Conservation (phyloP, 2,113 vertebrate genomes). For the Oreochromis aureus region DNA sequence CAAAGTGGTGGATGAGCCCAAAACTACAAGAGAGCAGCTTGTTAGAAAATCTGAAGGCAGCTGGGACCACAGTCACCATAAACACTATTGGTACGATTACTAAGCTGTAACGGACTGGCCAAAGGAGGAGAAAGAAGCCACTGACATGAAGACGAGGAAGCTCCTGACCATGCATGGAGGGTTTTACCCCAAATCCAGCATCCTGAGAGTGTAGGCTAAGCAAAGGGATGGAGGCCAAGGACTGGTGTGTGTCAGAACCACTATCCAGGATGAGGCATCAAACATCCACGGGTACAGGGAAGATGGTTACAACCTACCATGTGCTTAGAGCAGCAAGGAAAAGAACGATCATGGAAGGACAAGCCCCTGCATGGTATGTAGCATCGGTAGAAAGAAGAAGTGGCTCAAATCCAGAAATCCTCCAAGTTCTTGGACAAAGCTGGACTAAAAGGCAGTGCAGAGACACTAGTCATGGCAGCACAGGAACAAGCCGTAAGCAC, state of each 20-base stretch:
- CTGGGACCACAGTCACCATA: not conserved
- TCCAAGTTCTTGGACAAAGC: not conserved
- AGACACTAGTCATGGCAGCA: not conserved
- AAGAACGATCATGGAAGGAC: not conserved
- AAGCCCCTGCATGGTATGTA: not conserved
- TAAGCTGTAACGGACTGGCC: not conserved
- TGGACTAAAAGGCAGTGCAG: not conserved
- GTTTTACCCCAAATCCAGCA: not conserved
- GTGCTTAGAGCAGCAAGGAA: not conserved
- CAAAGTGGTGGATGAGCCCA: not conserved
- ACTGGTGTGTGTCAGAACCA: not conserved
- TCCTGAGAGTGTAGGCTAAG: not conserved
- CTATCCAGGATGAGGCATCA: not conserved
- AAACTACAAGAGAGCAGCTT: not conserved
- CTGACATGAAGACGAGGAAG: not conserved
- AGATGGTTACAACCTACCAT: not conserved
- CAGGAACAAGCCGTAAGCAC: not conserved
- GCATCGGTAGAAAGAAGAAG: not conserved
- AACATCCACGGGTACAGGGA: not conserved
- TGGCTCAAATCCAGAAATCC: not conserved
- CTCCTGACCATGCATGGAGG: not conserved
- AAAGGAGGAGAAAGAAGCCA: not conserved
- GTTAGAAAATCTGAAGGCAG: not conserved
- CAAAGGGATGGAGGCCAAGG: not conserved
- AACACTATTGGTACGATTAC: not conserved